Evolutionary conservation across 1,140 invertebrate species (phyloP).

Genomic region (Popillia japonica): DNA sequence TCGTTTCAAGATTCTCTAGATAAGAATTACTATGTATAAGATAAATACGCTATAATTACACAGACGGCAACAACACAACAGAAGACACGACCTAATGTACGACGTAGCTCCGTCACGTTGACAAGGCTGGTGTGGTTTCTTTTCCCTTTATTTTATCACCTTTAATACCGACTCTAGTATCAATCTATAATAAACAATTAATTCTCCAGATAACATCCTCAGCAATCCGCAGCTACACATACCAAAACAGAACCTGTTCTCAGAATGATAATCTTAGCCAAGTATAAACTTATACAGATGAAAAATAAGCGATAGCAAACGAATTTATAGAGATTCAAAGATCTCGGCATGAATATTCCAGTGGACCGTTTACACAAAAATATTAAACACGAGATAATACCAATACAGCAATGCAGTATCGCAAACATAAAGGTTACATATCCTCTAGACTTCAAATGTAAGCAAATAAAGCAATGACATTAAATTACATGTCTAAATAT

Average conservation of each 20-base stretch:
- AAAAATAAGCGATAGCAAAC: background rate
- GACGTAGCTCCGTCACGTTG: conserved; percentile 10
- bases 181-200: conserved; percentile 34
- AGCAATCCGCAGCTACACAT: background rate
- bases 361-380: background rate
- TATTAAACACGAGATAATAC: background rate
- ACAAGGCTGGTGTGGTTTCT: background rate
- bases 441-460: too few species aligned
- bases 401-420: background rate
- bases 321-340: background rate
- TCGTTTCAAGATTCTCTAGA: background rate
- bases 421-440: too few species aligned
- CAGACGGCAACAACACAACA: background rate
- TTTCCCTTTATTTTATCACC: conserved; percentile 17
- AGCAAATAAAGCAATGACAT: too few species aligned
- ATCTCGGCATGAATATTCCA: background rate
- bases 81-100: background rate
- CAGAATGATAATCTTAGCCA: background rate
- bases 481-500: too few species aligned
- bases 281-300: conserved; percentile 11
- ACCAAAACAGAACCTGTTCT: conserved; percentile 1
- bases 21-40: conserved; percentile 19
- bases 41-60: conserved; percentile 21
- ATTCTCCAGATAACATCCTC: background rate
- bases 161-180: background rate